phyloP scores from a whole-genome alignment of 2,113 vertebrate genomes.

The Aptenodytes forsteri region DNA sequence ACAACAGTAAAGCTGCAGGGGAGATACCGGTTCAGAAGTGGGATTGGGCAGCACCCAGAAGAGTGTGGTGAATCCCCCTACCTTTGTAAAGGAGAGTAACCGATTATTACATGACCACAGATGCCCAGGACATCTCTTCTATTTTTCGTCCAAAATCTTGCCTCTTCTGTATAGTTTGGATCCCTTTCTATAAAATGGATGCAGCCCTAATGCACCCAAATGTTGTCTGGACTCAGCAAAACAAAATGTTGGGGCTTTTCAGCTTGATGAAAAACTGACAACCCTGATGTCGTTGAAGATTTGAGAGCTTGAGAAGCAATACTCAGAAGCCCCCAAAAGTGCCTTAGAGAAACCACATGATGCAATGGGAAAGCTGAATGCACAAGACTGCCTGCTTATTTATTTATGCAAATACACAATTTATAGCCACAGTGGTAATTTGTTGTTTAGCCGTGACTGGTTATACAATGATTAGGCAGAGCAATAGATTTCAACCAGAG shows the following conservation, averaged over 20 bases:
- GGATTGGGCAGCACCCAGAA: not conserved
- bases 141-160: not conserved
- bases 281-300: not conserved
- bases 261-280: not conserved
- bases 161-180: not conserved
- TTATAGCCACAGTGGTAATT: conserved; percentile 30
- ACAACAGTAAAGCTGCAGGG: not conserved
- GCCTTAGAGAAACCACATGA: not conserved
- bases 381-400: not conserved
- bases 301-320: not conserved
- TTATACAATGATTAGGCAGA: conserved; percentile 9
- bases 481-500: conserved; percentile 28
- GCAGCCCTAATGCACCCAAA: not conserved
- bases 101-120: not conserved
- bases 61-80: not conserved
- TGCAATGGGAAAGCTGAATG: not conserved
- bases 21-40: not conserved
- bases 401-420: conserved; percentile 42
- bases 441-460: not conserved
- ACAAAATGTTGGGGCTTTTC: not conserved
- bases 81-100: not conserved
- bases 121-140: not conserved
- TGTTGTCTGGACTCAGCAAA: not conserved
- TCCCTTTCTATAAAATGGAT: not conserved
- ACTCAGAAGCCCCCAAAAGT: not conserved